These are phyloP conservation scores for Clarias magur DNA, from an alignment of 2,113 vertebrate genomes.

Conservation along the genomic window DNA sequence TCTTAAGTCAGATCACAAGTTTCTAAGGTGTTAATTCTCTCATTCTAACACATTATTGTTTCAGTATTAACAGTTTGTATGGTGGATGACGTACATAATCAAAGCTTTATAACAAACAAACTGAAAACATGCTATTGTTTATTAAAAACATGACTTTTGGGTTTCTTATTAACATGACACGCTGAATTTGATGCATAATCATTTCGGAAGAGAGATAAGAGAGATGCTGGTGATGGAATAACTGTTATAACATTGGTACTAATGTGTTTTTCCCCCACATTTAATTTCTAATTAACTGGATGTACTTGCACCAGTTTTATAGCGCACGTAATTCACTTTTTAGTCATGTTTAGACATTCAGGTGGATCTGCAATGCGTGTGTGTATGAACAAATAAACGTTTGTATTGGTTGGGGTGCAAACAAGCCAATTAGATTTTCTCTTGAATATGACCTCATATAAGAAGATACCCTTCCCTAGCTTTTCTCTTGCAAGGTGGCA, in stretches of 20 bases:
- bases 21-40: neutral
- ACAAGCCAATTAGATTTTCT: too few relatives aligned
- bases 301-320: neutral
- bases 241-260: neutral
- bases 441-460: too few relatives aligned
- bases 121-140: too few relatives aligned
- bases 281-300: neutral
- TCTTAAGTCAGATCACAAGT: neutral
- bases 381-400: too few relatives aligned
- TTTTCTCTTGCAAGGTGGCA: too few relatives aligned
- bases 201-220: too few relatives aligned
- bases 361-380: too few relatives aligned
- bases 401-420: too few relatives aligned
- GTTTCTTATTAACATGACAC: neutral
- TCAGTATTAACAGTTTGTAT: neutral
- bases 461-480: too few relatives aligned
- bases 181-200: neutral
- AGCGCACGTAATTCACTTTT: too few relatives aligned
- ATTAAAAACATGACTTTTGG: neutral
- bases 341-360: too few relatives aligned
- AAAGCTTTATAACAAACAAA: neutral
- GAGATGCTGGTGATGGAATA: neutral
- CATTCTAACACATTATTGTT: neutral
- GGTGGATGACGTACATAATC: neutral
- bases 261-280: neutral